phyloP scores from a whole-genome alignment of 2,113 vertebrate genomes.

The Ptyas mucosa region DNA sequence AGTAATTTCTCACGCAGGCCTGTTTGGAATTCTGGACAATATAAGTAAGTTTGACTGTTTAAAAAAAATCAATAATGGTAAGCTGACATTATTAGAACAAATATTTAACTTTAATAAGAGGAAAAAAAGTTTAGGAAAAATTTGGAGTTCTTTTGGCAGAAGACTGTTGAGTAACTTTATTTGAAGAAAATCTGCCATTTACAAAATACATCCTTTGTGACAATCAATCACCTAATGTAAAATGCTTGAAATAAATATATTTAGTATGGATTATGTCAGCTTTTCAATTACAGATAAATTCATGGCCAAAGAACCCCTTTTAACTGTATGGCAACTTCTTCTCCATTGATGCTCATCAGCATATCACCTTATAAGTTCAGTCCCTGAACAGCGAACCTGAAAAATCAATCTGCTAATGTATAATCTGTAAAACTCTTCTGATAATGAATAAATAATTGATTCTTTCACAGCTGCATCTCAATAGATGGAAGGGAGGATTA shows the following conservation, averaged over 20 bases:
- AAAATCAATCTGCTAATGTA: conserved; percentile 85
- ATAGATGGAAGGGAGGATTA: conserved; percentile 61
- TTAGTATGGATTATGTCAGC: conserved; percentile 78
- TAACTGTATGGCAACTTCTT: conserved; percentile 72
- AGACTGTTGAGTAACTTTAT: conserved; percentile 45
- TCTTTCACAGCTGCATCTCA: conserved; percentile 76
- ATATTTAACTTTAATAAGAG: conserved; percentile 69
- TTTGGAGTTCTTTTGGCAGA: conserved; percentile 16
- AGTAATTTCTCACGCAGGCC: conserved; percentile 71
- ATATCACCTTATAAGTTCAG: conserved; percentile 67
- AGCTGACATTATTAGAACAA: conserved; percentile 69
- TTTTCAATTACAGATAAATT: conserved; percentile 78
- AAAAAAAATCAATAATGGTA: conserved; percentile 77
- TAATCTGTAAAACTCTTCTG: conserved; percentile 78
- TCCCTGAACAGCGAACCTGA: conserved; percentile 67
- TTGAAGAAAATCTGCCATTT: conserved; percentile 55
- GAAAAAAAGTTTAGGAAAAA: conserved; percentile 50
- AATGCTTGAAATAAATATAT: conserved; percentile 71
- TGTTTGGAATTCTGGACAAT: conserved; percentile 73
- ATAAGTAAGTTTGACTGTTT: conserved; percentile 70
- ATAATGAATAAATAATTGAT: conserved; percentile 86
- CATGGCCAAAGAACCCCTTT: conserved; percentile 70
- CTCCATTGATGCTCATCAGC: conserved; percentile 72
- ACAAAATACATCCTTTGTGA: conserved; percentile 52
- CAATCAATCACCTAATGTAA: conserved; percentile 75